Evolutionary conservation across 2,113 vertebrate species (phyloP).

Genomic region (Bungarus multicinctus): DNA sequence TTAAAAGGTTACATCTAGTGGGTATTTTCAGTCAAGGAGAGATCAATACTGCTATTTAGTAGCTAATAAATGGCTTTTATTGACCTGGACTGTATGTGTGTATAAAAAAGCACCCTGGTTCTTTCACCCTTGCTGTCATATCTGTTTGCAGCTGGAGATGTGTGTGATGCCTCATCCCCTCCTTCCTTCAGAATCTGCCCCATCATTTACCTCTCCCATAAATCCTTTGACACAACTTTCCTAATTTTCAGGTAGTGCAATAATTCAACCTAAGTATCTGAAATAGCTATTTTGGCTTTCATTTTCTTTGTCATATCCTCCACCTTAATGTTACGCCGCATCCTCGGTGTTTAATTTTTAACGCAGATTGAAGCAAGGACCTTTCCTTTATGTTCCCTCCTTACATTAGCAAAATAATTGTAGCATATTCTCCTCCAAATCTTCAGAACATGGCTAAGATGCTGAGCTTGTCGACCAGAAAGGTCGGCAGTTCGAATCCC

Average conservation of each 20-base stretch:
- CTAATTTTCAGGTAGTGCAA: neutral
- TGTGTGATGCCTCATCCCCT: neutral
- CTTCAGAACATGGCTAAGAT: too few species aligned
- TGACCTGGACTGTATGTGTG: conserved; percentile 23
- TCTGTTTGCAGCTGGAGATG: neutral
- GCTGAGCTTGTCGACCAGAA: too few species aligned
- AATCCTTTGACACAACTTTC: neutral
- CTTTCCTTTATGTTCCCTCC: neutral
- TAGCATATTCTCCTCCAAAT: neutral
- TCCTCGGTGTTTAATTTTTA: neutral
- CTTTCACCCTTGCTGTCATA: neutral
- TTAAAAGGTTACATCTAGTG: conserved; percentile 24
- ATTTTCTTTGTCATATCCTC: neutral
- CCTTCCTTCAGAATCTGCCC: neutral
- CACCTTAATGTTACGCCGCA: neutral
- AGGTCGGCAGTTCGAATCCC: too few species aligned
- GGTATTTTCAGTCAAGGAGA: conserved; percentile 27
- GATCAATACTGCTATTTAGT: conserved; percentile 40
- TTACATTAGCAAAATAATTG: neutral
- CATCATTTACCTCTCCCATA: neutral
- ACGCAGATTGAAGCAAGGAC: neutral
- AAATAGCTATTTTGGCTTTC: neutral
- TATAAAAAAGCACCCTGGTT: neutral
- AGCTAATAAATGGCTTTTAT: conserved; percentile 33
- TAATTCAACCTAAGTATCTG: neutral